These are phyloP conservation scores for Ferrisia virgata DNA, from an alignment of 2,888 invertebrate species.

Conservation along the genomic window DNA sequence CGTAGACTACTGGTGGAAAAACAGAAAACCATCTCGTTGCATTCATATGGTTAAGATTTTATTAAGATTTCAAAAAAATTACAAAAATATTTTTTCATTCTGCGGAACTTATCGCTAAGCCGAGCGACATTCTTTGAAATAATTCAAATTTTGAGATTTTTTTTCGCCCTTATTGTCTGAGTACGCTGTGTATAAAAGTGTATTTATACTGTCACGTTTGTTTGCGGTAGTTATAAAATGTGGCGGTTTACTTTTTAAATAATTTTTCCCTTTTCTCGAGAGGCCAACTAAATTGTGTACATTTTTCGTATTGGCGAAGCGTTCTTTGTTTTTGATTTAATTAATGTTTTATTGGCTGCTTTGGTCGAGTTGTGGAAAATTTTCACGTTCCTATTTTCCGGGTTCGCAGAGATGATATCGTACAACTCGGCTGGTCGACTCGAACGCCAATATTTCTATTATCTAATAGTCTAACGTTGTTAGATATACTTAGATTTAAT, in stretches of 20 bases:
- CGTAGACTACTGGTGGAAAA: too few relatives aligned
- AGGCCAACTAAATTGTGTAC: not conserved
- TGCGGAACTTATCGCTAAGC: not conserved
- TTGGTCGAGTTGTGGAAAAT: conserved; percentile 1
- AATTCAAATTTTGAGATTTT: conserved; percentile 3
- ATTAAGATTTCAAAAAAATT: conserved; percentile 23
- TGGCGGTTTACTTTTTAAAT: not conserved
- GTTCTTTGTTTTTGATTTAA: conserved; percentile 10
- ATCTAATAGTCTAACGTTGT: conserved; percentile 13
- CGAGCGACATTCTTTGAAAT: not conserved
- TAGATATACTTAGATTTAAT: conserved; percentile 20
- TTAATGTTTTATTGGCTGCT: conserved; percentile 3
- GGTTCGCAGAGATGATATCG: conserved; percentile 19
- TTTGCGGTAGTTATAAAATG: not conserved
- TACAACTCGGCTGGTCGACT: not conserved
- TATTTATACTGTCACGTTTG: not conserved
- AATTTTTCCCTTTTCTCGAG: not conserved
- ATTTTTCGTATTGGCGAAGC: not conserved
- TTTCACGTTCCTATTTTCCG: conserved; percentile 27
- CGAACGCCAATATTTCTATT: conserved; percentile 4
- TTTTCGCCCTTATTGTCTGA: not conserved
- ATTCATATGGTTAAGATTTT: conserved; percentile 5
- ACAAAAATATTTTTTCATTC: conserved; percentile 9
- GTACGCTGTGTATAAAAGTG: not conserved
- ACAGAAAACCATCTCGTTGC: not conserved